Conservation (phyloP, 2,113 vertebrate genomes). For the Brachyistius frenatus region DNA sequence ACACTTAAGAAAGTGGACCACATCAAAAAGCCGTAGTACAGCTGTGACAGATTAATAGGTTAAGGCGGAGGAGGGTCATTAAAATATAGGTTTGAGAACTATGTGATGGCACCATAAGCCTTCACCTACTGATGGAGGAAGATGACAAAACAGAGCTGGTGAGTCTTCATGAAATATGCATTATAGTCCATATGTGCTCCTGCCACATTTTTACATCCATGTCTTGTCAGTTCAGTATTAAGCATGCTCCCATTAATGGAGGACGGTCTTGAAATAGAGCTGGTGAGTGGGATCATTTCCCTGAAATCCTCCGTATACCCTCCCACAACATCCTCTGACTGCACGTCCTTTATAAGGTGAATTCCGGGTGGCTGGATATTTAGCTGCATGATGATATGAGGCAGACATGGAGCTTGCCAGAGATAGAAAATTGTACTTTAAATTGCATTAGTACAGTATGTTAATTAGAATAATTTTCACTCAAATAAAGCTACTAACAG, state of each 20-base stretch:
- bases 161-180: not conserved
- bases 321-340: slow-evolving; percentile 7
- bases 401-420: too few relatives aligned
- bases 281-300: slow-evolving; percentile 9
- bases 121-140: not conserved
- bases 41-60: too few relatives aligned
- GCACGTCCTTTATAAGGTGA: not conserved
- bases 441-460: too few relatives aligned
- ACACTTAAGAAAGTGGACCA: too few relatives aligned
- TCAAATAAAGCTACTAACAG: too few relatives aligned
- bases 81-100: not conserved
- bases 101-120: too few relatives aligned
- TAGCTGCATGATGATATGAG: too few relatives aligned
- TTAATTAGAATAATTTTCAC: too few relatives aligned
- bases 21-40: too few relatives aligned
- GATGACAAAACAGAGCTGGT: not conserved
- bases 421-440: too few relatives aligned
- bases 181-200: not conserved
- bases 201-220: not conserved
- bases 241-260: not conserved
- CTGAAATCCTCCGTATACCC: slow-evolving; percentile 8
- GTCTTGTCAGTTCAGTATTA: not conserved
- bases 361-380: too few relatives aligned
- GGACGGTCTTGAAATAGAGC: slow-evolving; percentile 16
- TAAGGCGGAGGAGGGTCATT: not conserved